Conservation (phyloP, 2,113 vertebrate genomes). For the Corythoichthys intestinalis region DNA sequence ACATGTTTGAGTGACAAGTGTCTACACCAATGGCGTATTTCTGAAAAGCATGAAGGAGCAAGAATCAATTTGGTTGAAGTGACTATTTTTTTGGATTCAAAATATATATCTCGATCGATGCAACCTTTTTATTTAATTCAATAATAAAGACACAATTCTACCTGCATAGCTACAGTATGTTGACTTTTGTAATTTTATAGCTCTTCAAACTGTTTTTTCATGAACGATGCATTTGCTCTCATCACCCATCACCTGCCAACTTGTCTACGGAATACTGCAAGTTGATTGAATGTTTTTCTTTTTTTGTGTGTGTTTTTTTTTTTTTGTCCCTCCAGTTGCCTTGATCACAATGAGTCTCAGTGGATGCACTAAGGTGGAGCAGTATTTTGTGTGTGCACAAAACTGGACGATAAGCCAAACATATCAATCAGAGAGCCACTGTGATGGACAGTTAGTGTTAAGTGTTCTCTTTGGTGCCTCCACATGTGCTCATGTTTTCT, state of each 20-base stretch:
- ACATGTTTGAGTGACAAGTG: too few relatives aligned
- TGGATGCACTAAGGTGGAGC: slow-evolving; percentile 49
- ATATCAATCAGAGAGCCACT: slow-evolving; percentile 65
- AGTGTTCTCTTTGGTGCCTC: slow-evolving; percentile 46
- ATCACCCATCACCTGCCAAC: slow-evolving; percentile 54
- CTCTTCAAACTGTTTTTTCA: slow-evolving; percentile 67
- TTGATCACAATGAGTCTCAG: slow-evolving; percentile 63
- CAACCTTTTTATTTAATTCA: too few relatives aligned
- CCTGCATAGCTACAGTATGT: slow-evolving; percentile 15
- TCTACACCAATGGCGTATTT: too few relatives aligned
- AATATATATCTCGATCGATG: too few relatives aligned
- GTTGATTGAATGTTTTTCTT: slow-evolving; percentile 46
- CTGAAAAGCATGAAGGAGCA: too few relatives aligned
- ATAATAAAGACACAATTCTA: too few relatives aligned
- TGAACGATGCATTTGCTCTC: slow-evolving; percentile 62
- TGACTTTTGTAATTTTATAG: slow-evolving; percentile 78
- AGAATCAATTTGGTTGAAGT: too few relatives aligned
- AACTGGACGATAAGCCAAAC: slow-evolving; percentile 61
- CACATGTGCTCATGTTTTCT: slow-evolving; percentile 31
- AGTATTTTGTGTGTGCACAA: slow-evolving; percentile 36
- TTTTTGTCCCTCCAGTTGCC: slow-evolving; percentile 65
- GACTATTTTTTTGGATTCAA: too few relatives aligned
- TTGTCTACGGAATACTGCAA: slow-evolving; percentile 47
- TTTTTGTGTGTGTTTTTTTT: neutral
- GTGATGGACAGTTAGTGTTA: slow-evolving; percentile 39